These are phyloP conservation scores for Emydoidea blandingii DNA, from an alignment of 2,797 vertebrate species.

Conservation along the genomic window DNA sequence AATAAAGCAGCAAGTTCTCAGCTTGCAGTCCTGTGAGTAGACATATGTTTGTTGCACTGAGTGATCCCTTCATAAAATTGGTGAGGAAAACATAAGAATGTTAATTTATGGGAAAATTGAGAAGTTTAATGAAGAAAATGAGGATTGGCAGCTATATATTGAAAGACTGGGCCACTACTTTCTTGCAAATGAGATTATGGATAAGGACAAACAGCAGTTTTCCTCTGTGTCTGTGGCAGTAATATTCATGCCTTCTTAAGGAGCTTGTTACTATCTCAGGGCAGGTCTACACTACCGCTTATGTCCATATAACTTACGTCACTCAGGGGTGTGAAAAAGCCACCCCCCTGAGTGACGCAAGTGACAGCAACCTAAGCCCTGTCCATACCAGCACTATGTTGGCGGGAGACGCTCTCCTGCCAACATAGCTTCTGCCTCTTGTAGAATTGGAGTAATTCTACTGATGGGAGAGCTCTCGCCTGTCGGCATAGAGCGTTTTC, in stretches of 20 bases:
- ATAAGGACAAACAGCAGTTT: neutral
- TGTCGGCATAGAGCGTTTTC: too few relatives aligned
- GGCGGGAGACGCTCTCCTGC: too few relatives aligned
- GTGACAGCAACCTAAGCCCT: too few relatives aligned
- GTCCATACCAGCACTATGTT: too few relatives aligned
- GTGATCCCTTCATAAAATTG: neutral
- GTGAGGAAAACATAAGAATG: neutral
- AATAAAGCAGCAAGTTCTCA: neutral
- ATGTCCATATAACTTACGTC: too few relatives aligned
- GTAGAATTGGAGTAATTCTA: too few relatives aligned
- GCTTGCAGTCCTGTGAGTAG: neutral
- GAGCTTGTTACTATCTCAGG: neutral
- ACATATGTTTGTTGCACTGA: neutral
- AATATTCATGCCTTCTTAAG: neutral
- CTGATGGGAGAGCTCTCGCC: too few relatives aligned
- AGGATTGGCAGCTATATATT: neutral
- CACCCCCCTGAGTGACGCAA: too few relatives aligned
- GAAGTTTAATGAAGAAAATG: neutral
- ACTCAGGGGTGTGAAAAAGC: too few relatives aligned
- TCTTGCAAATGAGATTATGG: neutral
- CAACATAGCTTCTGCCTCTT: too few relatives aligned
- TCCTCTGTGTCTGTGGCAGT: neutral
- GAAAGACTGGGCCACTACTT: neutral
- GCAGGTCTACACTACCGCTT: too few relatives aligned
- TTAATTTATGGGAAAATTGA: neutral